Evolutionary conservation across 2,888 invertebrate genomes (phyloP).

Genomic region (Flexamia atlantica): DNA sequence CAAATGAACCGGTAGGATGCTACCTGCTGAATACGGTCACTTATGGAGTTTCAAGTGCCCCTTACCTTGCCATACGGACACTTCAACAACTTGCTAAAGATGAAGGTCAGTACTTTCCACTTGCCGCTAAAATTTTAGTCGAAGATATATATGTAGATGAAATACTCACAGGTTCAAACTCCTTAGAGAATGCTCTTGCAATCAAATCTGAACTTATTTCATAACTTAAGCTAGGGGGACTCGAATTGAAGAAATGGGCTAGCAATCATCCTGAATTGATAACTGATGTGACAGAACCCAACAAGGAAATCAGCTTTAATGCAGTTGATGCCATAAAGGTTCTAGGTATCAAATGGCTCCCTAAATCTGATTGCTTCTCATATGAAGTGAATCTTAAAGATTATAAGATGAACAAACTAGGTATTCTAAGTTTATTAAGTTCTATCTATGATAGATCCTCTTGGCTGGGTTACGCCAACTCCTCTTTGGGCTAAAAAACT

Average conservation of each 20-base stretch:
- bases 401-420: background rate
- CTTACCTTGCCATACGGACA: background rate
- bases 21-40: background rate
- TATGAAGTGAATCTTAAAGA: background rate
- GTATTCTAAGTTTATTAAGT: background rate
- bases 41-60: too few species aligned
- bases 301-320: background rate
- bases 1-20: background rate
- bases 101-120: background rate
- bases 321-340: background rate
- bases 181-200: background rate
- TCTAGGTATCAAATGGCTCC: background rate
- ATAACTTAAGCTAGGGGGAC: conserved; percentile 7
- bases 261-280: conserved; percentile 47
- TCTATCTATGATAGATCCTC: background rate
- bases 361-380: background rate
- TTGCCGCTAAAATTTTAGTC: background rate
- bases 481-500: background rate
- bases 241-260: conserved; percentile 62
- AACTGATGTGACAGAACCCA: background rate
- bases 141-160: conserved; percentile 34
- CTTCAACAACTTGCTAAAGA: background rate
- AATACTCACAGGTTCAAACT: background rate
- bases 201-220: background rate
- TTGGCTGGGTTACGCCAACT: background rate